Evolutionary conservation across 2,113 vertebrate genomes (phyloP).

Genomic region (Stercorarius parasiticus): DNA sequence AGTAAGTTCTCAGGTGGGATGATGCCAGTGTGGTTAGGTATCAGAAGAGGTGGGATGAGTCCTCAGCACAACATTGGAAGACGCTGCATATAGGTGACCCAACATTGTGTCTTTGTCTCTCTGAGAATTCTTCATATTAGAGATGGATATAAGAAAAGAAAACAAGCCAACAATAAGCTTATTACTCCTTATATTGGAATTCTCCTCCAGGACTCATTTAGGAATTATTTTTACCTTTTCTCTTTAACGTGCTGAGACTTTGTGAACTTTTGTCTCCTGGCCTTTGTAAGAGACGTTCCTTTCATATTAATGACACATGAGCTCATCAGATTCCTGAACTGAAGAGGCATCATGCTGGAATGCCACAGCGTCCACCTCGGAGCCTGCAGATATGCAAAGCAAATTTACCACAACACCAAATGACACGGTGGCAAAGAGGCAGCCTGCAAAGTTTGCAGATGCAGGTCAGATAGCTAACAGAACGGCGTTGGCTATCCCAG

Average conservation of each 20-base stretch:
- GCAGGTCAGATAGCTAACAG: background rate
- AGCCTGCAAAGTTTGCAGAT: background rate
- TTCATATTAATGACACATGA: background rate
- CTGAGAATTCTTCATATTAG: background rate
- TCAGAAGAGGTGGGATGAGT: background rate
- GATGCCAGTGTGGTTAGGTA: background rate
- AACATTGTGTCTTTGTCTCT: background rate
- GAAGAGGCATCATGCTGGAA: background rate
- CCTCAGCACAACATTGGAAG: background rate
- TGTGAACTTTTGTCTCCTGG: background rate
- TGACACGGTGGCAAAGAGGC: background rate
- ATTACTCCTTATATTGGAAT: background rate
- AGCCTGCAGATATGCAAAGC: background rate
- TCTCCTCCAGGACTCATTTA: background rate
- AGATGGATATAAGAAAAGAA: background rate
- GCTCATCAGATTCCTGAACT: slow-evolving; percentile 16
- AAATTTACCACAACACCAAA: background rate
- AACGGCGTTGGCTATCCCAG: background rate
- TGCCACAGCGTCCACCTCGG: background rate
- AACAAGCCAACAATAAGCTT: background rate
- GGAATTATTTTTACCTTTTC: background rate
- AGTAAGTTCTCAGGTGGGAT: background rate
- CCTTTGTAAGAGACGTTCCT: background rate
- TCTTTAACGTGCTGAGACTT: background rate
- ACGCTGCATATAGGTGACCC: background rate